These are phyloP conservation scores for Speoplatyrhinus poulsoni DNA, from an alignment of 2,113 vertebrate genomes.

Conservation along the genomic window DNA sequence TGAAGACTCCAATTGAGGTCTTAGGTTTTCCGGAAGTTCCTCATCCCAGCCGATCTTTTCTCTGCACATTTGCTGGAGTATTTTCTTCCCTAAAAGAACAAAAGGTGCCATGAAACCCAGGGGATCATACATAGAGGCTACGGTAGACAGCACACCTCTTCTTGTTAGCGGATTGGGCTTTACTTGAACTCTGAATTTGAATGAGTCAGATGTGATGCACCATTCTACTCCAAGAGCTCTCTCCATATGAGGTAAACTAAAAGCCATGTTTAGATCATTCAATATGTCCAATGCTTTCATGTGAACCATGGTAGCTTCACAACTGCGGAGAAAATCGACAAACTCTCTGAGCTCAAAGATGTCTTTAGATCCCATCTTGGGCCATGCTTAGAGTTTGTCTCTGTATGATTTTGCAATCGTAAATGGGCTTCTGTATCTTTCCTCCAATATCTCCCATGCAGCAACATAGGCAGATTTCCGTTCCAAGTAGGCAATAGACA, in stretches of 20 bases:
- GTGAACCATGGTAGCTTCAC: constrained; percentile 26
- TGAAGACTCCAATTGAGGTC: constrained; percentile 24
- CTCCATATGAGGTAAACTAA: not conserved
- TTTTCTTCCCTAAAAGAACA: constrained; percentile 20
- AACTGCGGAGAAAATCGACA: constrained; percentile 27
- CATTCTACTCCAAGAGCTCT: not conserved
- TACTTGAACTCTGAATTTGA: not conserved
- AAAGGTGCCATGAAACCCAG: constrained; percentile 20
- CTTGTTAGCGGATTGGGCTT: not conserved
- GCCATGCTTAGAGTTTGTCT: constrained; percentile 43
- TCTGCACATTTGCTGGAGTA: constrained; percentile 26
- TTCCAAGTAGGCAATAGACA: constrained; percentile 28
- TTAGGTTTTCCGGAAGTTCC: constrained; percentile 8
- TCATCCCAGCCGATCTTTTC: constrained; percentile 23
- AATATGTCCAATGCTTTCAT: constrained; percentile 30
- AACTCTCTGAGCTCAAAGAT: constrained; percentile 38
- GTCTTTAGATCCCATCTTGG: constrained; percentile 32
- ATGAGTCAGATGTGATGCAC: not conserved
- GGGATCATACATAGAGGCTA: not conserved
- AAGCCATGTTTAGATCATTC: constrained; percentile 28
- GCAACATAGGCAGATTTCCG: constrained; percentile 15
- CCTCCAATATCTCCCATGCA: constrained; percentile 22
- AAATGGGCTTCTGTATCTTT: constrained; percentile 29
- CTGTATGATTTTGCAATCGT: constrained; percentile 36
- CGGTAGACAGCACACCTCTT: not conserved